phyloP scores from a whole-genome alignment of 2,888 invertebrate genomes.

The Meloe dianella region DNA sequence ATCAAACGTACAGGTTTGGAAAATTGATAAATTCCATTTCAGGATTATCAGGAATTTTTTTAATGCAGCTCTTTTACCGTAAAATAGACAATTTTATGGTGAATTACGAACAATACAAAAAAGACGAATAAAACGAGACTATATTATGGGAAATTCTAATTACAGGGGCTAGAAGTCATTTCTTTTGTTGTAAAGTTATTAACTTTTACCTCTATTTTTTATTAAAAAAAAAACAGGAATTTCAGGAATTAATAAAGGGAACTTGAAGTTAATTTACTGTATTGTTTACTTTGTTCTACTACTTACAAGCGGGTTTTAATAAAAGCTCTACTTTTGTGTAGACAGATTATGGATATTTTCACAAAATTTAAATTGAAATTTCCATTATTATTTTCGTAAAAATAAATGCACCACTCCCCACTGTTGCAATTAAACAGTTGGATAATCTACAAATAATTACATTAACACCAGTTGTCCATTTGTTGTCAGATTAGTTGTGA shows the following conservation, averaged over 20 bases:
- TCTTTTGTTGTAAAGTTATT: not conserved
- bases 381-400: not conserved
- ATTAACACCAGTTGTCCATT: not conserved
- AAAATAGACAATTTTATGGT: not conserved
- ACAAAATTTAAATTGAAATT: not conserved
- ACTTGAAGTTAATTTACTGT: constrained; percentile 1
- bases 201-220: no score
- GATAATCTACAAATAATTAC: not conserved
- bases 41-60: no score
- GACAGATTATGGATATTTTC: not conserved
- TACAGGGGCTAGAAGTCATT: not conserved
- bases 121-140: not conserved
- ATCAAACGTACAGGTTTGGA: not conserved
- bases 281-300: not conserved
- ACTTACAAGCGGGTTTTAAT: not conserved
- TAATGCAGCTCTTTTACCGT: not conserved
- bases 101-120: no score
- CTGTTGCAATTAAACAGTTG: not conserved
- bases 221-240: not conserved
- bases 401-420: not conserved
- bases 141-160: not conserved
- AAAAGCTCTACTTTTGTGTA: not conserved
- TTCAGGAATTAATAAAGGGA: not conserved
- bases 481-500: not conserved
- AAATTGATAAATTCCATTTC: not conserved